These are phyloP conservation scores for Dysmachus trigonus DNA, from an alignment of 2,888 invertebrate genomes.

Conservation along the genomic window DNA sequence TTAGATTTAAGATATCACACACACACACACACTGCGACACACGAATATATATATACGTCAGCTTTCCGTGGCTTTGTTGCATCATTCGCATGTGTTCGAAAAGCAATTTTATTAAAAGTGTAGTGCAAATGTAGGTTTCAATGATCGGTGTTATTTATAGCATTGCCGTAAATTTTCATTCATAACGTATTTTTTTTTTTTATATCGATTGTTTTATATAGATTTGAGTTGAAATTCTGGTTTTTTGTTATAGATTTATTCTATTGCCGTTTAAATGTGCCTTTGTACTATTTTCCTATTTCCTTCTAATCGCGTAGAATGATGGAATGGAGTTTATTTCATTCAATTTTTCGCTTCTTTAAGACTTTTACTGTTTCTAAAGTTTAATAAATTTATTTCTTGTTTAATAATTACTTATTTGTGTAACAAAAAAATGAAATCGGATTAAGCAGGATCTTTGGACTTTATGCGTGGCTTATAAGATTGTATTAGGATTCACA, in stretches of 20 bases:
- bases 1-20: background rate
- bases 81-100: background rate
- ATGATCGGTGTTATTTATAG: conserved; percentile 35
- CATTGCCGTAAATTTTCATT: conserved; percentile 52
- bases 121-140: background rate
- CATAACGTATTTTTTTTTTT: conserved; percentile 55
- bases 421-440: background rate
- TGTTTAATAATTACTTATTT: background rate
- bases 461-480: background rate
- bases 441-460: background rate
- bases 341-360: background rate
- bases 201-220: conserved; percentile 50
- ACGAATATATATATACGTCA: background rate
- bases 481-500: too few species aligned
- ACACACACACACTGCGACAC: background rate
- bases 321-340: background rate
- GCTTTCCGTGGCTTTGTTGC: background rate
- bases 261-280: conserved; percentile 13
- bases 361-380: background rate
- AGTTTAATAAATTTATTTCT: background rate
- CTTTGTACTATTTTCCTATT: conserved; percentile 52
- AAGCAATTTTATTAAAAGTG: background rate
- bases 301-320: conserved; percentile 50
- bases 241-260: conserved; percentile 49
- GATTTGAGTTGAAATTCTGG: conserved; percentile 53